Evolutionary conservation across 2,888 invertebrate species (phyloP).

Genomic region (Branchipolynoe longqiensis): DNA sequence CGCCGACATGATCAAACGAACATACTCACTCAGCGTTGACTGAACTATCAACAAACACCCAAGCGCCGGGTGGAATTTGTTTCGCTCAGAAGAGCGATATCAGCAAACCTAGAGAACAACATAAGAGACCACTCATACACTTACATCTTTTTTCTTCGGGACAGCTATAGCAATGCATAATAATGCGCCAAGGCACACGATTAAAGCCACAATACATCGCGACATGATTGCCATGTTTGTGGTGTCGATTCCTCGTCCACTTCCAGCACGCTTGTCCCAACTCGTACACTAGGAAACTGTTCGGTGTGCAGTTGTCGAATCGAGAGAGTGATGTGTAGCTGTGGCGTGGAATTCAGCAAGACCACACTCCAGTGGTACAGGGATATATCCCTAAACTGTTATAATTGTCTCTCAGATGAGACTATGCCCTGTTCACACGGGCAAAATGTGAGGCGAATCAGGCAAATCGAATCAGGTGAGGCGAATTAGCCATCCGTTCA

Average conservation of each 20-base stretch:
- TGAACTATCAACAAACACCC: neutral
- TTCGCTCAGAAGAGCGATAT: constrained; percentile 89
- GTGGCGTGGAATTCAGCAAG: neutral
- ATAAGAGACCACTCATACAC: neutral
- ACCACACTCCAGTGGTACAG: neutral
- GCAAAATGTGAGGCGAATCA: too few species aligned
- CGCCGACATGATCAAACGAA: neutral
- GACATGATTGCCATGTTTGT: constrained; percentile 55
- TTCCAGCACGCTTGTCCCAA: neutral
- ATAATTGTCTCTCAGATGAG: neutral
- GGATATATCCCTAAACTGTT: neutral
- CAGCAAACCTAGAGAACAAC: constrained; percentile 83
- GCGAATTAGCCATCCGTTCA: too few species aligned
- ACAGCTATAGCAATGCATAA: constrained; percentile 19
- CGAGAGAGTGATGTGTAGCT: neutral
- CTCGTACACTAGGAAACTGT: too few species aligned
- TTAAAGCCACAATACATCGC: neutral
- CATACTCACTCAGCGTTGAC: neutral
- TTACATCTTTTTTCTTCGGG: constrained; percentile 54
- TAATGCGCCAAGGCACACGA: neutral
- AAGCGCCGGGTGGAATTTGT: neutral
- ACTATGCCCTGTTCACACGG: too few species aligned
- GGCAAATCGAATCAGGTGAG: too few species aligned
- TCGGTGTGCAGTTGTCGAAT: too few species aligned
- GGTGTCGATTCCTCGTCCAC: neutral